Base-by-base conservation (phyloP, 2,888 invertebrate species). In the Stenotaenia linearis region DNA sequence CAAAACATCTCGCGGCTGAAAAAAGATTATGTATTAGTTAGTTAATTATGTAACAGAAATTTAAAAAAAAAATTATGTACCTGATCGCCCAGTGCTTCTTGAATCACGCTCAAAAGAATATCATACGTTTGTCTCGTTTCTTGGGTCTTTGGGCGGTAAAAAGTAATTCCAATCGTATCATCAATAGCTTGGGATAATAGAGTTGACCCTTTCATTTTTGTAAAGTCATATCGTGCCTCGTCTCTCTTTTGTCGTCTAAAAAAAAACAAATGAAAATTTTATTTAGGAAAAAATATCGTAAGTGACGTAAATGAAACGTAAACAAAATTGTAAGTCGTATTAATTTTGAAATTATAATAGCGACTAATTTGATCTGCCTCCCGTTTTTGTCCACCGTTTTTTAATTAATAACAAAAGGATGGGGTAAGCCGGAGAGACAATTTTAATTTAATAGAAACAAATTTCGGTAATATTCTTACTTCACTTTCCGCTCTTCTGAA, bases 91-190 rank as follows among this genome's bases (percentile, higher is more conserved):
- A 99, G 89, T 0, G 97, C 95, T 84, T 96, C 96, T 88, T 98
- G 98, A 86, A 99, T 95, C 85, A 98, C 97, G 83, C 96, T 96
- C 37, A 99, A 88, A 77, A 99, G 88, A 50, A 98, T 92, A 86
- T 98, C 98, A 84, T 98, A 99, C 0, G 98, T 98, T 85, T 98
- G 97, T 56, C 97, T 89, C 0, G 99, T 99, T 87, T 99, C 98
- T 86, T 97, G 96, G 0, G 98, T 98, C 85, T 98, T 93, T 0
- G 99, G 99, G 28, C 97, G 90, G 87, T 98, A n/a, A n/a, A n/a
- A 98, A 80, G 97, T 89, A 82, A 97, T 96, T 4, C 97, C 97
- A 0, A 96, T 95, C 88, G 97, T 92, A 85, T 97, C 97, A 84
- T 97, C 96, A 15, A 93, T 92, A 75, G 93, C 93, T 80, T 97